Base-by-base conservation (phyloP, 1,140 invertebrate species). In the Cherax quadricarinatus region DNA sequence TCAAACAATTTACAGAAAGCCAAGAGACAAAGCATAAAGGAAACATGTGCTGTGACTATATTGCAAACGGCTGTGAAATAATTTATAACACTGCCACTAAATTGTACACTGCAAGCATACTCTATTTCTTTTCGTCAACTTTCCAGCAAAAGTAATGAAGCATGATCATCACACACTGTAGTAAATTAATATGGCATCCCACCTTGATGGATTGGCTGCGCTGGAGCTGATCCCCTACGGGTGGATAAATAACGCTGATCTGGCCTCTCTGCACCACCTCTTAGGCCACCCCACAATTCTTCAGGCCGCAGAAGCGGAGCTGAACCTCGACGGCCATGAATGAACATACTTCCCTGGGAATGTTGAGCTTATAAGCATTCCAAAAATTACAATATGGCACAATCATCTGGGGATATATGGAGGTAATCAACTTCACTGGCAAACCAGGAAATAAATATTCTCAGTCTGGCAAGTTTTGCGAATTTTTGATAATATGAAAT, bases 281-380 rank as follows among this genome's bases (percentile, higher is more conserved):
- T 78, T 0, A 91, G 90, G 16, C 90, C 90, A 49, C 90, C 90
- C 90, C 57, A 81, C n/a, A 91, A 78, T 62, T 91, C 90, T n/a
- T 91, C 90, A 51, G 90, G 90, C 49, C 83, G 84, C 7, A 91
- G 75, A 48, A 91, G 73, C 57, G 90, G 90, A 21, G 90, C 90
- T 18, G 90, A 91, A 24, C 90, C 90, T 41, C 90, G 90, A 51
- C 90, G 90, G 70, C 90, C 90, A 79, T 91, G 90, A 82, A 73
- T 84, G 79, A 79, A 85, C 70, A 91, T 66, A 73, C 78, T 81
- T 91, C 90, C 90, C 90, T 91, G 53, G n/a, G 14, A 62, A 62
- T 66, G 62, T 18, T 18, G 16, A 21, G 57, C 9, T 60, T 16
- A 1, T 60, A 10, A 60, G 57, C 57, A 60, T 60, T 60, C 57